A percentile compares a stretch with the other conserved stretches of the same genome.
phyloP scores from a whole-genome alignment of 2,888 invertebrate genomes.

The Plusia festucae region DNA sequence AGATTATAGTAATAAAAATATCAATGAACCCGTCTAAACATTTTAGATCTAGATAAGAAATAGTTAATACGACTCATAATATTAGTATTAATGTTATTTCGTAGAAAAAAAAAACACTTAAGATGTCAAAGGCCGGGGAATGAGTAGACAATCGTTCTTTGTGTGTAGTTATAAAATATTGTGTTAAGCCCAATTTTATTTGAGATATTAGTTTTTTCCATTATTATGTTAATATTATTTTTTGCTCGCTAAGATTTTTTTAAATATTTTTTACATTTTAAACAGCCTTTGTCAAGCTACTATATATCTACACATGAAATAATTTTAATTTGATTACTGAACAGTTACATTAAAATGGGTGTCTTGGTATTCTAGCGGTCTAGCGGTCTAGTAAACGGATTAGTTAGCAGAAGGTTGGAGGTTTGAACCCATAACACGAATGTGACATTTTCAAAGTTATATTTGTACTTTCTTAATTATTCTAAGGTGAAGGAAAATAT shows the following conservation, averaged over 20 bases:
- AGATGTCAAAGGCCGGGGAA: conserved; percentile 47
- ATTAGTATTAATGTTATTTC: conserved; percentile 43
- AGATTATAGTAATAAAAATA: conserved; percentile 36
- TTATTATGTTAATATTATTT: background rate
- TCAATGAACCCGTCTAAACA: conserved; percentile 26
- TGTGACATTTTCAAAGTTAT: no score
- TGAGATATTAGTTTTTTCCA: background rate
- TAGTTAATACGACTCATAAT: conserved; percentile 31
- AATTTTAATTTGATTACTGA: no score
- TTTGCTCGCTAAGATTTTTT: conserved; percentile 1
- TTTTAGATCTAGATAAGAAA: conserved; percentile 45
- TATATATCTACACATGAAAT: no score
- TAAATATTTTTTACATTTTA: background rate
- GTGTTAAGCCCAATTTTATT: conserved; percentile 22
- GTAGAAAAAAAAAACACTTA: conserved; percentile 44
- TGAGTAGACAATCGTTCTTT: conserved; percentile 37
- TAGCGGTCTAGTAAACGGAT: no score
- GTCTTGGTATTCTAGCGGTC: no score
- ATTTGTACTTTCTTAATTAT: no score
- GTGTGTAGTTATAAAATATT: conserved; percentile 48
- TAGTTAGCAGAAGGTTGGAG: no score
- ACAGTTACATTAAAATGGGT: no score
- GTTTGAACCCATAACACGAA: no score
- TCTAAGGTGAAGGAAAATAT: no score
- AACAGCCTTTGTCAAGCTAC: background rate